Evolutionary conservation across 2,113 vertebrate species (phyloP).

Genomic region (Cettia cetti): DNA sequence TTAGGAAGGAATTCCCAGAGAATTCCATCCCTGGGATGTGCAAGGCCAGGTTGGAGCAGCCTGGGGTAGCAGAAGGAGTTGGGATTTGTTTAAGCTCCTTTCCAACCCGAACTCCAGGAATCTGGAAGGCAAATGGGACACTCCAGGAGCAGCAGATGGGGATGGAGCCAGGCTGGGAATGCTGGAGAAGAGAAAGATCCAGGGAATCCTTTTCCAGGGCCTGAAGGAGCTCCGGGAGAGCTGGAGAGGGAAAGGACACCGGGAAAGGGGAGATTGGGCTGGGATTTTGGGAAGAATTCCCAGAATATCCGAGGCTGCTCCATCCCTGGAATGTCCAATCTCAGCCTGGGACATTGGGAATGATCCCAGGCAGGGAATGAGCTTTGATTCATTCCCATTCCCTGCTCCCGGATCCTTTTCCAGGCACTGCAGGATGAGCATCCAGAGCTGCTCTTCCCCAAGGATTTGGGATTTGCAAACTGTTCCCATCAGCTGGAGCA

Average conservation of each 20-base stretch:
- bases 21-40: not conserved
- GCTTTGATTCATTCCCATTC: not conserved
- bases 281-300: not conserved
- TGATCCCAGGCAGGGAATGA: not conserved
- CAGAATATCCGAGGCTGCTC: too few relatives aligned
- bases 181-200: not conserved
- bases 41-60: not conserved
- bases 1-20: not conserved
- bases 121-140: not conserved
- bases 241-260: not conserved
- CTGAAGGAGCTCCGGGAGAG: not conserved
- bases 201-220: not conserved
- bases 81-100: too few relatives aligned
- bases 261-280: not conserved
- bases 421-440: not conserved
- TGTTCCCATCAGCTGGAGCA: accelerated
- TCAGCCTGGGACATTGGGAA: not conserved
- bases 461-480: not conserved
- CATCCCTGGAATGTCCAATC: not conserved
- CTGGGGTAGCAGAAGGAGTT: accelerated
- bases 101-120: too few relatives aligned
- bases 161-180: not conserved
- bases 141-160: accelerated
- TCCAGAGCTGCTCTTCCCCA: accelerated
- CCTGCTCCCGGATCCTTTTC: not conserved